A percentile compares a stretch with the other conserved stretches of the same genome.
These are phyloP conservation scores for Passer montanus DNA, from an alignment of 2,113 vertebrate species.

Conservation along the genomic window DNA sequence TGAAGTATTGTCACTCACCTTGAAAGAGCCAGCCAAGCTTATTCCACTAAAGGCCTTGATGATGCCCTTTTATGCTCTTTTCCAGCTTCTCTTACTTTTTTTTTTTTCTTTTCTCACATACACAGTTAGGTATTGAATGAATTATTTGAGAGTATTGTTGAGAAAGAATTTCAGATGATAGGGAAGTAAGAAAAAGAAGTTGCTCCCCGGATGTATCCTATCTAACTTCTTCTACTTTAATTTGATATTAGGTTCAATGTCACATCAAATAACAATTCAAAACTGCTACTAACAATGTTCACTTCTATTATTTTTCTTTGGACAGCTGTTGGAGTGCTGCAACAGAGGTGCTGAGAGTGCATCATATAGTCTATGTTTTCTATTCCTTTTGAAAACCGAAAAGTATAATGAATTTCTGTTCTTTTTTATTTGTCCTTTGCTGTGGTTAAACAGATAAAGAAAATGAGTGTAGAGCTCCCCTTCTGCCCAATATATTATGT, in stretches of 20 bases:
- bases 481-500: not conserved
- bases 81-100: not conserved
- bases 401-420: not conserved
- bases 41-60: not conserved
- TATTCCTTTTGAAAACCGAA: not conserved
- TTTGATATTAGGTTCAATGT: not conserved
- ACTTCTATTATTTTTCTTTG: not conserved
- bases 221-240: not conserved
- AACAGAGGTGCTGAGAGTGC: not conserved
- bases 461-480: not conserved
- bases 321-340: not conserved
- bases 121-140: not conserved
- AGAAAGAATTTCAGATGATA: not conserved
- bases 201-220: not conserved
- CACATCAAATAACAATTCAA: not conserved
- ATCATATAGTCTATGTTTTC: not conserved
- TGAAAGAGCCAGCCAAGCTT: constrained; percentile 9
- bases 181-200: not conserved
- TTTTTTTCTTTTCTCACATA: not conserved
- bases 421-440: not conserved
- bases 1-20: constrained; percentile 41
- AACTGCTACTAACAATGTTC: not conserved
- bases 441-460: not conserved
- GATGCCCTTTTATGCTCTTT: not conserved
- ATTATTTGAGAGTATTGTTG: not conserved